Percentiles rank a stretch among this genome's conserved stretches.
phyloP scores from a whole-genome alignment of 2,888 invertebrate genomes.

The Tachystola acroxantha region DNA sequence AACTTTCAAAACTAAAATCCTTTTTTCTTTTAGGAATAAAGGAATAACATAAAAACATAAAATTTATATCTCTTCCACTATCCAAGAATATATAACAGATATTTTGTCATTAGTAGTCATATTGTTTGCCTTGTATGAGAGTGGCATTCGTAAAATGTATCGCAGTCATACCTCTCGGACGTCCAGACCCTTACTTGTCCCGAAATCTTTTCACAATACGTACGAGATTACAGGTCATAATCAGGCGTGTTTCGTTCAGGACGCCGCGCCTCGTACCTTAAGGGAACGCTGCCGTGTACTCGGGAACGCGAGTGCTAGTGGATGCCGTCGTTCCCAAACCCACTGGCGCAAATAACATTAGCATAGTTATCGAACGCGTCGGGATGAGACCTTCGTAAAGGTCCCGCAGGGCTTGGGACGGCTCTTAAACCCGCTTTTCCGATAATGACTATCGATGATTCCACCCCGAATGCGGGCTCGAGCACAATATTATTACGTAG shows the following conservation, averaged over 20 bases:
- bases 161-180: no score
- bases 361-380: conserved; percentile 75
- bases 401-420: conserved; percentile 66
- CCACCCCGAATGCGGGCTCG: conserved; percentile 59
- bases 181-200: no score
- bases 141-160: no score
- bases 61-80: no score
- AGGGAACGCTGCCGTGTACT: conserved; percentile 14
- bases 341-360: conserved; percentile 76
- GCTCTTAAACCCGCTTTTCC: conserved; percentile 74
- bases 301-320: conserved; percentile 51
- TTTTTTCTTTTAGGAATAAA: no score
- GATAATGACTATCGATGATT: conserved; percentile 78
- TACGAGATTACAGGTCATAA: conserved; percentile 20
- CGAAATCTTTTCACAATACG: conserved; percentile 20
- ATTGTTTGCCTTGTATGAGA: no score
- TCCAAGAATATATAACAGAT: no score
- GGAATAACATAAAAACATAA: no score
- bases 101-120: no score
- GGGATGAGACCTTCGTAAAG: conserved; percentile 74
- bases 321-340: conserved; percentile 64
- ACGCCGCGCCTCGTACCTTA: conserved; percentile 14
- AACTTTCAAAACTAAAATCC: no score
- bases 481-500: conserved; percentile 74
- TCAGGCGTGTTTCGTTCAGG: conserved; percentile 11